Percentiles rank a stretch among this genome's conserved stretches.
phyloP scores from a whole-genome alignment of 2,888 invertebrate genomes.

The Eupithecia abbreviata region DNA sequence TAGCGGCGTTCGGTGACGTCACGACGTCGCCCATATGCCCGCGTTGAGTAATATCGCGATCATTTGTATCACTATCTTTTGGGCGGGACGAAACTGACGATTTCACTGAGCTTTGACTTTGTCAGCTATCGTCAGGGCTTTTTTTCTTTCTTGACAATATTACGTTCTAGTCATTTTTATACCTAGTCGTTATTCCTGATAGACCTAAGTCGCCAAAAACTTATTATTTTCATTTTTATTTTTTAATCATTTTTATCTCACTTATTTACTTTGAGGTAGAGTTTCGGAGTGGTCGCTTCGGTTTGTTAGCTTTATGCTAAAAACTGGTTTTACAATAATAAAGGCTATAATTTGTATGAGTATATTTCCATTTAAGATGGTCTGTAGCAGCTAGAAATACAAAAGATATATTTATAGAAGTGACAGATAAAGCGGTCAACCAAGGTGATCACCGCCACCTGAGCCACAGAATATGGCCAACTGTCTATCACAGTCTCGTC shows the following conservation, averaged over 20 bases:
- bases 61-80: slow-evolving; percentile 5
- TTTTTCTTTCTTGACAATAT: no score
- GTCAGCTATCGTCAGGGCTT: not conserved
- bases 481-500: not conserved
- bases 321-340: slow-evolving; percentile 3
- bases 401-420: slow-evolving; percentile 25
- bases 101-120: not conserved
- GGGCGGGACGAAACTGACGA: not conserved
- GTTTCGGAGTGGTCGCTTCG: not conserved
- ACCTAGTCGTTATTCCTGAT: no score
- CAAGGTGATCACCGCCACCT: slow-evolving; percentile 16
- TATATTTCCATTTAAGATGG: slow-evolving; percentile 4
- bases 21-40: slow-evolving; percentile 3
- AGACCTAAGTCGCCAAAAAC: no score
- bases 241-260: not conserved
- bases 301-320: not conserved
- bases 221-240: not conserved
- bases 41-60: not conserved
- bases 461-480: not conserved
- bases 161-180: no score
- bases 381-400: not conserved
- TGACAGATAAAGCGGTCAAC: slow-evolving; percentile 27
- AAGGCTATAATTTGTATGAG: not conserved
- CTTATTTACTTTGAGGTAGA: not conserved
- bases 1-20: slow-evolving; percentile 22